Evolutionary conservation across 2,888 invertebrate genomes (phyloP).

Genomic region (Diogma glabrata): DNA sequence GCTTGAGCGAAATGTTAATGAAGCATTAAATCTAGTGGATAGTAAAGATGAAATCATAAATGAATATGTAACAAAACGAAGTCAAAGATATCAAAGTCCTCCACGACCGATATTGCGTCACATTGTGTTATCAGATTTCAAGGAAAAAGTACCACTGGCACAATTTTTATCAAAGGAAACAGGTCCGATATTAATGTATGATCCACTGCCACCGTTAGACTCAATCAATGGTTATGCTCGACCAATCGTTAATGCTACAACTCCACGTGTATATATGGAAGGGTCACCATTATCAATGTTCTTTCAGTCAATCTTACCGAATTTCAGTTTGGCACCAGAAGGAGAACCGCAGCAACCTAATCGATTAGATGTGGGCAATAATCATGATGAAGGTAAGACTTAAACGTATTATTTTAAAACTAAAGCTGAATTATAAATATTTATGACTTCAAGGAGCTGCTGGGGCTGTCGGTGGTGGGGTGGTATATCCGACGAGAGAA

Average conservation of each 20-base stretch:
- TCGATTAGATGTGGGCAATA: conserved; percentile 18
- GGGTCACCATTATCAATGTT: conserved; percentile 42
- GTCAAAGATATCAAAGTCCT: conserved; percentile 34
- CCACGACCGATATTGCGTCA: conserved; percentile 34
- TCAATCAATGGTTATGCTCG: conserved; percentile 56
- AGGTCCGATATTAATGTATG: conserved; percentile 52
- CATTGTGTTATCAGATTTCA: conserved; percentile 37
- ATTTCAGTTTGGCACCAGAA: conserved; percentile 39
- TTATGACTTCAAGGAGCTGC: conserved; percentile 22
- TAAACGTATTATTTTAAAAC: neutral
- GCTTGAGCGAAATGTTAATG: conserved; percentile 61
- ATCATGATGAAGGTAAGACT: conserved; percentile 14
- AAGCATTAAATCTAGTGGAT: conserved; percentile 51
- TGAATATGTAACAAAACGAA: conserved; percentile 49
- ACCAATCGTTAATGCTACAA: neutral
- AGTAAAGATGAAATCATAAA: conserved; percentile 45
- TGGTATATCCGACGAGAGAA: conserved; percentile 21
- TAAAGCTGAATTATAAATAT: neutral
- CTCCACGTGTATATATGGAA: neutral
- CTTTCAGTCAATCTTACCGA: conserved; percentile 61
- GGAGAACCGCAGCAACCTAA: conserved; percentile 16
- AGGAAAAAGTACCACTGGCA: conserved; percentile 37
- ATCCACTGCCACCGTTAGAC: conserved; percentile 68
- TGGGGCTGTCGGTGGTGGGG: conserved; percentile 31
- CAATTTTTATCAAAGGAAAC: conserved; percentile 33